Evolutionary conservation across 1,140 invertebrate genomes (phyloP).

Genomic region (Samia ricini): DNA sequence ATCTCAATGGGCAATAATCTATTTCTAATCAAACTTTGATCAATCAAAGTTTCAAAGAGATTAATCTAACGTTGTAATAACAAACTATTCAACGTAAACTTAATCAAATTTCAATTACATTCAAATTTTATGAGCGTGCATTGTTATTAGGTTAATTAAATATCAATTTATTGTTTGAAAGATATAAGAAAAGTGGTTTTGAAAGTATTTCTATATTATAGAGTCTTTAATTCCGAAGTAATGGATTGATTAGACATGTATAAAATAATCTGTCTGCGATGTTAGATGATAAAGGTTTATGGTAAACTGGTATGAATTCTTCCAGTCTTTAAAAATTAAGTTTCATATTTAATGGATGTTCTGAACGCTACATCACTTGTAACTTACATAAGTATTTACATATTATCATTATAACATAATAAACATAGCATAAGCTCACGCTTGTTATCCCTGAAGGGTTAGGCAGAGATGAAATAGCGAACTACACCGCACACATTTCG

Average conservation of each 20-base stretch:
- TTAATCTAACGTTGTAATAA: neutral
- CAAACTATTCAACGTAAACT: neutral
- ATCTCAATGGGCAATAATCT: neutral
- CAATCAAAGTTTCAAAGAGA: neutral
- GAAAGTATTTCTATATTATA: neutral
- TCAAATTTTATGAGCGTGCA: neutral
- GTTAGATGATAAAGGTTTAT: neutral
- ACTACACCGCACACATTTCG: no score
- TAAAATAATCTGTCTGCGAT: neutral
- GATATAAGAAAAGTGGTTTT: neutral
- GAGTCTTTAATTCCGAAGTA: neutral
- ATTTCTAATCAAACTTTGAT: constrained; percentile 1
- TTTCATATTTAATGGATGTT: neutral
- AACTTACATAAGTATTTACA: no score
- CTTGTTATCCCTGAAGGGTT: no score
- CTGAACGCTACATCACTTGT: no score
- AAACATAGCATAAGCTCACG: no score
- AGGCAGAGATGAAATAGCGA: no score
- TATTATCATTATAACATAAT: no score
- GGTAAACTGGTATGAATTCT: neutral
- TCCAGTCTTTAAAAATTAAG: neutral
- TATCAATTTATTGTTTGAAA: neutral
- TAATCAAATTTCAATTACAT: neutral
- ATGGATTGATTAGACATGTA: neutral
- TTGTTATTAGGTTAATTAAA: neutral